Percentiles rank a stretch among this genome's conserved stretches.
Evolutionary conservation across 92 coral and sea anemone species (phyloP).

Genomic region (Actinernus sp.): DNA sequence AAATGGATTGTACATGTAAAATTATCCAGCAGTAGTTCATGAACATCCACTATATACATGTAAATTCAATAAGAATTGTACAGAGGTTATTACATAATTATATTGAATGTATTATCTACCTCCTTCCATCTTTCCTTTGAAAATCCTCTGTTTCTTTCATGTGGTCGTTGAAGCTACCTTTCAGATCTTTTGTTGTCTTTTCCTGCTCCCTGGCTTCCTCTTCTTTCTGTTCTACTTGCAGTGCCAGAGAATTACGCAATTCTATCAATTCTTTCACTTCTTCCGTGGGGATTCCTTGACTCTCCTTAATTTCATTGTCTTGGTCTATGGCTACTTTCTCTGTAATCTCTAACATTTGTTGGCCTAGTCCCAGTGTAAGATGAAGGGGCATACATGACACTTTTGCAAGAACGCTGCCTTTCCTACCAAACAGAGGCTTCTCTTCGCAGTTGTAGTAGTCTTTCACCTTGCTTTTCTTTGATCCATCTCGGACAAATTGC

Average conservation of each 20-base stretch:
- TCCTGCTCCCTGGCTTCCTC: neutral
- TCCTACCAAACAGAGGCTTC: slow-evolving; percentile 11
- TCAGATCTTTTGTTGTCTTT: no score
- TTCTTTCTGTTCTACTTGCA: neutral
- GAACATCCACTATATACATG: no score
- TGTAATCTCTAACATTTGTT: slow-evolving; percentile 31
- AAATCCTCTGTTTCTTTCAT: slow-evolving; percentile 13
- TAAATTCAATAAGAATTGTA: no score
- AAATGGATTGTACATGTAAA: no score
- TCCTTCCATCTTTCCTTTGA: slow-evolving; percentile 29
- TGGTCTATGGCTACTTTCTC: slow-evolving; percentile 34
- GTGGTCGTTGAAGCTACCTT: no score
- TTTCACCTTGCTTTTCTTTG: slow-evolving; percentile 28
- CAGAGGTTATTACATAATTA: no score
- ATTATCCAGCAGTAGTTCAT: no score
- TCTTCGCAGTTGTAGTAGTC: slow-evolving; percentile 31
- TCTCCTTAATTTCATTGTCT: slow-evolving; percentile 31
- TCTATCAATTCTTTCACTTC: slow-evolving; percentile 12
- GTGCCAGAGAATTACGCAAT: slow-evolving; percentile 4
- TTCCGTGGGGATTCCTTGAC: slow-evolving; percentile 25
- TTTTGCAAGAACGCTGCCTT: slow-evolving; percentile 26
- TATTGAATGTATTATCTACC: no score
- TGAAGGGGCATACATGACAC: slow-evolving; percentile 61
- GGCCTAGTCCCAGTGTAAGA: slow-evolving; percentile 48
- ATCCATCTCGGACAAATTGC: slow-evolving; percentile 22